phyloP scores from a whole-genome alignment of 2,113 vertebrate species.

The Gallinago jamesoni region DNA sequence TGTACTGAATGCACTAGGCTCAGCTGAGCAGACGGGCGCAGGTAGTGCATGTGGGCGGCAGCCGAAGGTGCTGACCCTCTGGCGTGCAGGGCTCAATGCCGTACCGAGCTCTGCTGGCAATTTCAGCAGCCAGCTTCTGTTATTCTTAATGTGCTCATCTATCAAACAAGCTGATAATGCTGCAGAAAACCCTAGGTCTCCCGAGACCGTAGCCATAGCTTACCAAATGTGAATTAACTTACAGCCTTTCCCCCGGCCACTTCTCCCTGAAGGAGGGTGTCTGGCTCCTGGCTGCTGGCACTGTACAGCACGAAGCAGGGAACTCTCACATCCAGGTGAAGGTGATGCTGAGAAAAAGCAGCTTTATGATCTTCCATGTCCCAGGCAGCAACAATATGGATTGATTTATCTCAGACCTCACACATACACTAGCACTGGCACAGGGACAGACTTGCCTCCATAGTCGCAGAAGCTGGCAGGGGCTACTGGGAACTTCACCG shows the following conservation, averaged over 20 bases:
- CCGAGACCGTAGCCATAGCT: background rate
- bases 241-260: background rate
- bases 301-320: accelerated
- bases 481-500: background rate
- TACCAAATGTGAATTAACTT: accelerated
- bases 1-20: accelerated
- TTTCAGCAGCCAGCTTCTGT: background rate
- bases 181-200: background rate
- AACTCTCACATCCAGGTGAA: accelerated
- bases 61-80: background rate
- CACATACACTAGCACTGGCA: accelerated
- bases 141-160: accelerated
- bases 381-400: background rate
- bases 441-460: background rate
- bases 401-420: background rate
- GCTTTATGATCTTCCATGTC: too few species aligned
- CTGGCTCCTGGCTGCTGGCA: background rate
- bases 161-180: background rate
- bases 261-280: background rate
- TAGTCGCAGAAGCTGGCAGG: background rate
- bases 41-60: accelerated
- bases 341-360: background rate
- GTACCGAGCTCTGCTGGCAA: accelerated
- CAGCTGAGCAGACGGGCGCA: background rate
- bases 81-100: accelerated